These are phyloP conservation scores for Drosophila subobscura DNA, from an alignment of 1,140 invertebrate species.

Conservation along the genomic window DNA sequence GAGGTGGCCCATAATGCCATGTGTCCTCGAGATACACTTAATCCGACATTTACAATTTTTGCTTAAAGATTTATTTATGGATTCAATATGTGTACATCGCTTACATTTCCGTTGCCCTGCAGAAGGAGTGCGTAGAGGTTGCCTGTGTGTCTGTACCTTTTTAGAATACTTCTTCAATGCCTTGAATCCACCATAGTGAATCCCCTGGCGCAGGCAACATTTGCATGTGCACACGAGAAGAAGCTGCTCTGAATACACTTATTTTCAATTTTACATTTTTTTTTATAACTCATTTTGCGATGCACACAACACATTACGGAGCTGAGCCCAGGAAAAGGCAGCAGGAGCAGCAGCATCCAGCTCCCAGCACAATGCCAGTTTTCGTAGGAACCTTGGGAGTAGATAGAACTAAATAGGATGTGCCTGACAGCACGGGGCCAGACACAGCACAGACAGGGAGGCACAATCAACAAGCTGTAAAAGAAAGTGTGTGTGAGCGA, in stretches of 20 bases:
- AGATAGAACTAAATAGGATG: slow-evolving; percentile 19
- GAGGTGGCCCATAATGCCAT: slow-evolving; percentile 15
- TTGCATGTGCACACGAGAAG: slow-evolving; percentile 59
- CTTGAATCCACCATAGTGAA: slow-evolving; percentile 10
- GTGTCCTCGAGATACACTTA: slow-evolving; percentile 71
- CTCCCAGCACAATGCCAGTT: slow-evolving; percentile 17
- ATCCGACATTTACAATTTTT: slow-evolving; percentile 82
- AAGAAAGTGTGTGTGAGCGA: slow-evolving; percentile 10
- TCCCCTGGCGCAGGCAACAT: slow-evolving; percentile 29
- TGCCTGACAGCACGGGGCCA: neutral
- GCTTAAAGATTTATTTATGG: slow-evolving; percentile 82
- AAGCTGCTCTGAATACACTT: slow-evolving; percentile 61
- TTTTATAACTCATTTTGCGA: slow-evolving; percentile 64
- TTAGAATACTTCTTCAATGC: slow-evolving; percentile 58
- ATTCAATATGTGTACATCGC: slow-evolving; percentile 75
- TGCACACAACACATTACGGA: slow-evolving; percentile 31
- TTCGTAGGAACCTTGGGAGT: slow-evolving; percentile 1
- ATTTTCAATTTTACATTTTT: slow-evolving; percentile 52
- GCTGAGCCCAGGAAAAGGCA: slow-evolving; percentile 24
- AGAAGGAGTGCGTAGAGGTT: slow-evolving; percentile 6
- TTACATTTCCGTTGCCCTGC: slow-evolving; percentile 38
- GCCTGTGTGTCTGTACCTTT: slow-evolving; percentile 39
- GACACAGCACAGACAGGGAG: neutral
- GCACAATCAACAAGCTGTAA: slow-evolving; percentile 20
- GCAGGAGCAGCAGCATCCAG: neutral